Base-by-base conservation (phyloP, 2,888 invertebrate genomes). In the Dimorphilus gyrociliatus region DNA sequence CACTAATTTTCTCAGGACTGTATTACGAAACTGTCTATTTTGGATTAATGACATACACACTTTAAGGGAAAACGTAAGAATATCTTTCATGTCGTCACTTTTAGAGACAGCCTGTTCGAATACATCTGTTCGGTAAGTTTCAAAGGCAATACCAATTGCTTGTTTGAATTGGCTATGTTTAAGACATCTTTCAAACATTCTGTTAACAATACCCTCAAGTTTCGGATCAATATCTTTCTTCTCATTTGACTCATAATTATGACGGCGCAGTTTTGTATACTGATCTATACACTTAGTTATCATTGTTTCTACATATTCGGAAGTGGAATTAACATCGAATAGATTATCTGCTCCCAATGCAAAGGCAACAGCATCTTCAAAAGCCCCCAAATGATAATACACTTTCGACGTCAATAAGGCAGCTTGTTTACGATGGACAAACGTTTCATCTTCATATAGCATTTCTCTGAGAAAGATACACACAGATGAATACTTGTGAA, bases 361-460 rank as follows among this genome's bases (percentile, higher is more conserved):
- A 64, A 85, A 92, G n/a, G 84, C 84, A 40, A 97, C 65, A 0
- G 94, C 90, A 63, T 92, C 90, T 58, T 86, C 82, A 63, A 88
- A 94, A 1, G 90, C 82, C 19, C 92, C 92, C 41, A 97, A 70
- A 64, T 97, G 92, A 62, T 92, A 94, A 57, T 92, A 92, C 1
- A 92, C 88, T 56, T 97, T 99, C 45, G 92, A 94, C 4, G 90
- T 92, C 4, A 97, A 85, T 45, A 99, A 71, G 17, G 94, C 92
- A 29, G 97, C 94, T 31, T 92, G 66, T 52, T 88, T 78, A 51
- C 84, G 79, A 55, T 90, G 81, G 72, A 42, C 59, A 53, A 62
- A 97, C 81, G 68, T 69, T 53, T 80, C 76, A 55, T 92, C 86
- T 66, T 94, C 94, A 54, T 90, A 84, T 17, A 97, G 69, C 58